Percentiles rank a stretch among this genome's conserved stretches.
Evolutionary conservation across 2,797 vertebrate genomes (phyloP).

Genomic region (Arctocebus calabarensis): DNA sequence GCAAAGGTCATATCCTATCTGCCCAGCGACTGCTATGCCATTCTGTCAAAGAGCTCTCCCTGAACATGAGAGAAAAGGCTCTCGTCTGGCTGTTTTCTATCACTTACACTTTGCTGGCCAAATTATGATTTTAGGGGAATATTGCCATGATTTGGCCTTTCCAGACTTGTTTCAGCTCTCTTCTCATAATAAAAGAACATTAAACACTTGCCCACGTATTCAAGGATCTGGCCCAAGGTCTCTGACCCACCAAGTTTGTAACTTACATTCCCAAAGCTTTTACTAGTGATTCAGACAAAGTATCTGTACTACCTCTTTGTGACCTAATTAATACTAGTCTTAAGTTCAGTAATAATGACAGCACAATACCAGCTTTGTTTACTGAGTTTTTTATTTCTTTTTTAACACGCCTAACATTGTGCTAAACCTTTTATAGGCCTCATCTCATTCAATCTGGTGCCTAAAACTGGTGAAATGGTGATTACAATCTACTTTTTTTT

Average conservation of each 20-base stretch:
- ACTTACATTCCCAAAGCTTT: not conserved
- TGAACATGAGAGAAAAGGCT: not conserved
- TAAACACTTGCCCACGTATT: not conserved
- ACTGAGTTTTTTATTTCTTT: not conserved
- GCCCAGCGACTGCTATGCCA: not conserved
- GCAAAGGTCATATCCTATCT: not conserved
- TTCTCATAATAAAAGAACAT: not conserved
- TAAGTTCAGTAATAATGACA: constrained; percentile 19
- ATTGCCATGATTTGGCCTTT: not conserved
- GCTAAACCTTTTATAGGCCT: not conserved
- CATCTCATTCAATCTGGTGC: not conserved
- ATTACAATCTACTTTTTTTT: not conserved
- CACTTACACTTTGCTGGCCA: not conserved
- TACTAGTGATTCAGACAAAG: not conserved
- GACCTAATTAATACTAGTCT: not conserved
- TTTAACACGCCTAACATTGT: not conserved
- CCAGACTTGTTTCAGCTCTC: not conserved
- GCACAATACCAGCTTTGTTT: not conserved
- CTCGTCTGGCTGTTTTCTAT: not conserved
- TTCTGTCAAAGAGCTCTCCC: not conserved
- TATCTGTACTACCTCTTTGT: not conserved
- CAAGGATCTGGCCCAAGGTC: constrained; percentile 11
- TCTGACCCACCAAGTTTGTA: not conserved
- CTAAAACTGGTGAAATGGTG: not conserved
- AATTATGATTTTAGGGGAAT: not conserved